Percentiles rank a stretch among this genome's conserved stretches.
phyloP scores from a whole-genome alignment of 2,888 invertebrate genomes.

The Rhagium mordax region DNA sequence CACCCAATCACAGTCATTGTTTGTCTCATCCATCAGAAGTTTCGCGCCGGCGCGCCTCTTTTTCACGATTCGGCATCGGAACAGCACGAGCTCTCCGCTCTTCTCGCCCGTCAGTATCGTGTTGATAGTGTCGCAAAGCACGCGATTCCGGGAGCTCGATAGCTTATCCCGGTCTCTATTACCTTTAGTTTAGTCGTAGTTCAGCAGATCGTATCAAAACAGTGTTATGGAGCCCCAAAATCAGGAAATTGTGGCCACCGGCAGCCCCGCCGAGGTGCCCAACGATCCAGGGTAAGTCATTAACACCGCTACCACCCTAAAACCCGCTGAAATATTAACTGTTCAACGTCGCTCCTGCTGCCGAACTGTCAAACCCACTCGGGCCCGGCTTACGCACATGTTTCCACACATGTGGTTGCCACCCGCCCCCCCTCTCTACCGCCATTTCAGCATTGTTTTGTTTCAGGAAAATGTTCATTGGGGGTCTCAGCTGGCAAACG shows the following conservation, averaged over 20 bases:
- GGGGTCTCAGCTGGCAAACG: conserved; percentile 99
- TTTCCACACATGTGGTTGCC: conserved; percentile 45
- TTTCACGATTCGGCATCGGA: conserved; percentile 65
- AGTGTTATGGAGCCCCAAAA: conserved; percentile 80
- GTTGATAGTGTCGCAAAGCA: conserved; percentile 79
- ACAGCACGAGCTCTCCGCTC: conserved; percentile 64
- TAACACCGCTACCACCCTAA: conserved; percentile 27
- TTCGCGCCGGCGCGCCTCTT: conserved; percentile 61
- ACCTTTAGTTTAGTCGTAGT: conserved; percentile 76
- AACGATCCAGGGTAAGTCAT: conserved; percentile 91
- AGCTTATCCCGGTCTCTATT: conserved; percentile 73
- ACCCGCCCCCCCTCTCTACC: conserved; percentile 36
- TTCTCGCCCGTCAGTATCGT: conserved; percentile 73
- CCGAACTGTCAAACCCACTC: conserved; percentile 29
- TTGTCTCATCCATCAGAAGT: conserved; percentile 65
- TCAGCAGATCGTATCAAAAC: conserved; percentile 57
- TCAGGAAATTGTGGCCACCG: conserved; percentile 83
- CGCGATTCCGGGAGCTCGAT: conserved; percentile 75
- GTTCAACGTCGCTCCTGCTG: conserved; percentile 2
- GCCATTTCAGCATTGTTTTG: conserved; percentile 70
- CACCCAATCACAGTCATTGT: conserved; percentile 70
- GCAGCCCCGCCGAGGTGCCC: conserved; percentile 91
- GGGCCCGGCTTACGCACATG: conserved; percentile 44
- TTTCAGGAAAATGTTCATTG: conserved; percentile 99
- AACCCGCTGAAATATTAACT: conserved; percentile 27